Evolutionary conservation across 2,888 invertebrate species (phyloP), one percentile per base, ranked within the genome.

Genomic region (Pogonocherus hispidulus): DNA sequence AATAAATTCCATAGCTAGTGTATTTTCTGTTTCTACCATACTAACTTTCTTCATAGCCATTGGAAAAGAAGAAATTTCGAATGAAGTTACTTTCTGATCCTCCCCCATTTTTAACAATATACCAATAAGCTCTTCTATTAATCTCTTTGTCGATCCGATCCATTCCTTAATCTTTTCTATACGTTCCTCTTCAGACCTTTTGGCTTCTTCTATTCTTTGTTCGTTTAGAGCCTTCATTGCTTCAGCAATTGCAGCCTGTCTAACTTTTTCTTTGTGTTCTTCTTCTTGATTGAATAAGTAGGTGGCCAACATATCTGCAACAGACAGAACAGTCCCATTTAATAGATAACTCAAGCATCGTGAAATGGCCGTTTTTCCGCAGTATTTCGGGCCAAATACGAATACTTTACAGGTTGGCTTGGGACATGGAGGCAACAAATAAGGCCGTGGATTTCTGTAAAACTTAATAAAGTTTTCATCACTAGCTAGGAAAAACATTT

Each of bases 381-480:
- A 87, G 54, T 83, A 84, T 72, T 85, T 87, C 3, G 91, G 90
- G 1, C 92, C 92, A 63, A 89, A 84, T 44, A 92, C 85, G 55
- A 89, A 88, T 41, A 91, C 82, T 80, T 89, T 88, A 76, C 90
- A 90, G 35, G 87, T 87, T 5, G 90, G 88, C 78, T 87, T 88
- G 14, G 92, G 89, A 83, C 87, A 88, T 41, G 88, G 84, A 4
- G 89, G 81, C 67, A 89, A 82, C 11, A 92, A 82, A 82, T 87
- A 92, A 1, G 89, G 88, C 16, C 90, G 85, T 5, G 92, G 92
- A 82, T 92, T 91, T 78, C 85, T 86, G 71, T 87, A 85, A 81
- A 92, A 92, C 49, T 84, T 80, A 52, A 87, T 79, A 79, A 87
- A 86, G 32, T 88, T 85, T 32, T 88, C 84, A 54, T 86, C 79